These are phyloP conservation scores for Phorcus lineatus DNA, from an alignment of 2,888 invertebrate species.

Conservation along the genomic window DNA sequence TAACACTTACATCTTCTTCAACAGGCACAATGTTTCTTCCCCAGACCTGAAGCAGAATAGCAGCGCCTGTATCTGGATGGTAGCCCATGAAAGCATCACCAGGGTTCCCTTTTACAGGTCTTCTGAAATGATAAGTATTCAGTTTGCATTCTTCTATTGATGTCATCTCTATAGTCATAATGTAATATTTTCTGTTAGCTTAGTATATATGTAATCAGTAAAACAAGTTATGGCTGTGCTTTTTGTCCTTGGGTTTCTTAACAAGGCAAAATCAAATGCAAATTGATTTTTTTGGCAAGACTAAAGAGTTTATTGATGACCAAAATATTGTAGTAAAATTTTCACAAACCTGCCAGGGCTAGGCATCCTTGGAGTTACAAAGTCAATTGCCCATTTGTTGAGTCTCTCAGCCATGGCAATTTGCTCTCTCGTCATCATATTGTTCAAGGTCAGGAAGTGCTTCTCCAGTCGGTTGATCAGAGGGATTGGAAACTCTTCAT, in stretches of 20 bases:
- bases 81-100: constrained; percentile 69
- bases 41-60: constrained; percentile 62
- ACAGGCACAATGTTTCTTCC: neutral
- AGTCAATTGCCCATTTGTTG: constrained; percentile 55
- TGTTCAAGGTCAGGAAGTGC: constrained; percentile 72
- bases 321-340: neutral
- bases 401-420: constrained; percentile 48
- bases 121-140: neutral
- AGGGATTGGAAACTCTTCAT: constrained; percentile 72
- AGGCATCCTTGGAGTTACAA: constrained; percentile 31
- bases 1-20: constrained; percentile 4
- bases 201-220: neutral
- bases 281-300: too few species aligned
- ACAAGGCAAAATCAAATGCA: too few species aligned
- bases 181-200: neutral
- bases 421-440: constrained; percentile 60
- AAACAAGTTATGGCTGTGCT: too few species aligned
- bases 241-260: too few species aligned
- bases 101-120: neutral
- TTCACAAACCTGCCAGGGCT: neutral
- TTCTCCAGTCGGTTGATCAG: constrained; percentile 73
- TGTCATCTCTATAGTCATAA: neutral
- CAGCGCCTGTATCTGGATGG: constrained; percentile 65
- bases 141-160: neutral
- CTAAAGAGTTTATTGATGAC: too few species aligned